Evolutionary conservation across 2,888 invertebrate genomes (phyloP).

Genomic region (Troides aeacus): DNA sequence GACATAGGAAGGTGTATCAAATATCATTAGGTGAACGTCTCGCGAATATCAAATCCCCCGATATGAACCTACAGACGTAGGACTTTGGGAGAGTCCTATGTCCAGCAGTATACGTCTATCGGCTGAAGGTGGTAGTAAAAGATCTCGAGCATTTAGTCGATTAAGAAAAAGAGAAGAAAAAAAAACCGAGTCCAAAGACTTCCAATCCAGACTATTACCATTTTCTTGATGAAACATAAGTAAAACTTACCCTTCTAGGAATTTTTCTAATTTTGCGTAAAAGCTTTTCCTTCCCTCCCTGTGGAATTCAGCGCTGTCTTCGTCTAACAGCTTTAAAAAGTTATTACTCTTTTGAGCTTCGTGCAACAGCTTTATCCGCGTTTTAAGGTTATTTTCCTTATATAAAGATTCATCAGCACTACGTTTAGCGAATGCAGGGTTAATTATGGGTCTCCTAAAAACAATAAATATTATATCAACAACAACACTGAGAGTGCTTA

Average conservation of each 20-base stretch:
- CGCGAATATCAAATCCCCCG: too few species aligned
- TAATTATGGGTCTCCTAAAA: conserved; percentile 61
- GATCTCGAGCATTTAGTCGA: too few species aligned
- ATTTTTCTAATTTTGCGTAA: conserved; percentile 82
- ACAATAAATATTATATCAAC: conserved; percentile 6
- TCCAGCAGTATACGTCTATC: too few species aligned
- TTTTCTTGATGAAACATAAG: conserved; percentile 1
- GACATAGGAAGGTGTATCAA: too few species aligned
- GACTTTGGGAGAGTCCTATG: too few species aligned
- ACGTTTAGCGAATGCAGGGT: conserved; percentile 74
- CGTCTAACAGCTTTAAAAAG: conserved; percentile 51
- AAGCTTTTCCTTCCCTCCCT: conserved; percentile 81
- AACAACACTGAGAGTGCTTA: too few species aligned
- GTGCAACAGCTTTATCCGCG: conserved; percentile 59
- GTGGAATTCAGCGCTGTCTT: conserved; percentile 72
- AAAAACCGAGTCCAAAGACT: too few species aligned
- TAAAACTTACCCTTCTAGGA: conserved; percentile 81
- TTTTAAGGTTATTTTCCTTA: conserved; percentile 30
- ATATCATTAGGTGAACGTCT: too few species aligned
- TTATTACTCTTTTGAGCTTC: conserved; percentile 47
- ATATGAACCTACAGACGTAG: too few species aligned
- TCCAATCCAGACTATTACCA: too few species aligned
- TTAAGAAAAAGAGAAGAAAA: too few species aligned
- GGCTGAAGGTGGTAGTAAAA: too few species aligned
- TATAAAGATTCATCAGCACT: conserved; percentile 46